Evolutionary conservation across 1,140 invertebrate genomes (phyloP).

Genomic region (Sminthurinus signatus): DNA sequence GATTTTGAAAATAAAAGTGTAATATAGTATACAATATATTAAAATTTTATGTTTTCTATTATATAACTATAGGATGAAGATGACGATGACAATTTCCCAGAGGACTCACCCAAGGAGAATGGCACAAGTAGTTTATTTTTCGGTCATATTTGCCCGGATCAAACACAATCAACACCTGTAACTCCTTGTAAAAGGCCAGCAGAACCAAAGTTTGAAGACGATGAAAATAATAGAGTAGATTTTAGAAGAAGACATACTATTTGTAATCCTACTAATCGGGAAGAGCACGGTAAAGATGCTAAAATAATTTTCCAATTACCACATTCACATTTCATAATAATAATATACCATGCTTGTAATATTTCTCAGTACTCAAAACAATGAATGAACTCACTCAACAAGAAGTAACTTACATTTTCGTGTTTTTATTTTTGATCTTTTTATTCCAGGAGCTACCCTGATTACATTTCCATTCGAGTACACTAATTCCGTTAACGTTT

Average conservation of each 20-base stretch:
- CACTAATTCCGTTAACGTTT: conserved; percentile 29
- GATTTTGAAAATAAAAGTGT: too few relatives aligned
- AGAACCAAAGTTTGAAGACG: conserved; percentile 21
- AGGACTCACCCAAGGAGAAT: conserved; percentile 18
- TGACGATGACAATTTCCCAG: conserved; percentile 31
- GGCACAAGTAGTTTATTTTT: conserved; percentile 37
- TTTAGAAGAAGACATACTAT: conserved; percentile 33
- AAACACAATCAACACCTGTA: conserved; percentile 33
- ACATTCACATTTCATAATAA: too few relatives aligned
- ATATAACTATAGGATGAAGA: conserved; percentile 42
- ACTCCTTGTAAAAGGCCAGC: conserved; percentile 31
- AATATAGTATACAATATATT: too few relatives aligned
- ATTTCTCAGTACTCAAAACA: too few relatives aligned
- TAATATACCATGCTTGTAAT: too few relatives aligned
- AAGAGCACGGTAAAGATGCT: too few relatives aligned
- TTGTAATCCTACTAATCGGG: conserved; percentile 31
- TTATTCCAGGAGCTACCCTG: conserved; percentile 21
- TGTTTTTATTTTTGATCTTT: too few relatives aligned
- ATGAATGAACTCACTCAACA: too few relatives aligned
- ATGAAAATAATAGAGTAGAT: conserved; percentile 12
- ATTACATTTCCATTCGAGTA: conserved; percentile 41
- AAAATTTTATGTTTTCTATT: too few relatives aligned
- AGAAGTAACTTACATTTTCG: too few relatives aligned
- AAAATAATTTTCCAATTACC: too few relatives aligned
- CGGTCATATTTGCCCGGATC: conserved; percentile 38